Percentiles rank a stretch among this genome's conserved stretches.
phyloP scores from a whole-genome alignment of 1,140 invertebrate species.

The Melipona quadrifasciata region DNA sequence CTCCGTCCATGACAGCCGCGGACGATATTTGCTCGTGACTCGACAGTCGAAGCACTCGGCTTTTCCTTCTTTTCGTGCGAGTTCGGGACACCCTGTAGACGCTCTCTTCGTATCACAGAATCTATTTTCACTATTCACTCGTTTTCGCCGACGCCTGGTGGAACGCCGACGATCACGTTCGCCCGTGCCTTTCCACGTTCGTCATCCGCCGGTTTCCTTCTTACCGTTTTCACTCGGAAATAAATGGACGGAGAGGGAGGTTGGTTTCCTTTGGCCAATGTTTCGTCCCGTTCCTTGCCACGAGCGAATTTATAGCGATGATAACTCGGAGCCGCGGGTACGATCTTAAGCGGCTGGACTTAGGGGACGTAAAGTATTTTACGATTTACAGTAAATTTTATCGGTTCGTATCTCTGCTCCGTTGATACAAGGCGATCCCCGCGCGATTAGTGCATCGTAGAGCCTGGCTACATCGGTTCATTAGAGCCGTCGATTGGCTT shows the following conservation, averaged over 20 bases:
- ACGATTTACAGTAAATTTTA: constrained; percentile 48
- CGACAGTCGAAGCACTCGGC: too few species aligned
- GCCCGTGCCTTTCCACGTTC: constrained; percentile 6
- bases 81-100: too few species aligned
- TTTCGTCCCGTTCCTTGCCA: neutral
- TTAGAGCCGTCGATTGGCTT: constrained; percentile 14
- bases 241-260: neutral
- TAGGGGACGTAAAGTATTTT: constrained; percentile 41
- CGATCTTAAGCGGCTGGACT: constrained; percentile 37
- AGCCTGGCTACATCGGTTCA: constrained; percentile 20
- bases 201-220: neutral
- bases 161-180: neutral
- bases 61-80: too few species aligned
- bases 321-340: constrained; percentile 27
- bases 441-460: constrained; percentile 46
- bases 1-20: too few species aligned
- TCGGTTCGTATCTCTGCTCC: constrained; percentile 34
- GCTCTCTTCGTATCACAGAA: too few species aligned
- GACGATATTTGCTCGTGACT: too few species aligned
- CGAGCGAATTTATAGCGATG: constrained; percentile 7
- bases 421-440: constrained; percentile 36
- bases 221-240: neutral
- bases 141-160: neutral
- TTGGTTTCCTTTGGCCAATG: neutral
- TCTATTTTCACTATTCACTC: neutral